Conservation (phyloP, 2,113 vertebrate species). For the Tor tambroides region DNA sequence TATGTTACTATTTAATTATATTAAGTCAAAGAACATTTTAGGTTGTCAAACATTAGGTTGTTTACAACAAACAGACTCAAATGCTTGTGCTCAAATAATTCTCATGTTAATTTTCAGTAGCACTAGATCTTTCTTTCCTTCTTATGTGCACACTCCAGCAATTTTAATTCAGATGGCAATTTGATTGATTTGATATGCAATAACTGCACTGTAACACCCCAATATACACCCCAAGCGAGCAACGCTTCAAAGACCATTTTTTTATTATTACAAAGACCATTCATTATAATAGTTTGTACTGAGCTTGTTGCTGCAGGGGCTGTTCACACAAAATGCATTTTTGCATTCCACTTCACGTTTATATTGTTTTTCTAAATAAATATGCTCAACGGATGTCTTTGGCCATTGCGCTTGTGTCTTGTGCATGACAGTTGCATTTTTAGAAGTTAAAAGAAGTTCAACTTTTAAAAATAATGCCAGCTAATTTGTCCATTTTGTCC, state of each 20-base stretch:
- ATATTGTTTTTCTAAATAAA: neutral
- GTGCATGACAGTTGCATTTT: neutral
- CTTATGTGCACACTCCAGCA: neutral
- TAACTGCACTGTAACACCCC: neutral
- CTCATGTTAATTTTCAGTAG: neutral
- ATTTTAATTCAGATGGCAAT: neutral
- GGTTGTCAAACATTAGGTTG: neutral
- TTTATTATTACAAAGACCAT: neutral
- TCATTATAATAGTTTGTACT: neutral
- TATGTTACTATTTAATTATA: neutral
- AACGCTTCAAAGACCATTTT: neutral
- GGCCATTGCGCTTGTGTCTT: neutral
- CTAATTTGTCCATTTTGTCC: neutral
- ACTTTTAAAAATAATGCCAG: neutral
- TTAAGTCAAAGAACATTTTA: neutral
- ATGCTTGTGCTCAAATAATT: neutral
- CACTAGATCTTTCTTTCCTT: neutral
- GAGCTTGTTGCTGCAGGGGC: neutral
- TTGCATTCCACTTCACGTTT: neutral
- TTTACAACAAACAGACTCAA: neutral
- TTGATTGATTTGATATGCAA: neutral
- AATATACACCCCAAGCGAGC: neutral
- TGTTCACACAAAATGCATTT: neutral
- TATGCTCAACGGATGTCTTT: neutral
- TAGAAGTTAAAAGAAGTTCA: neutral